Conservation (phyloP, 2,113 vertebrate genomes). For the Motacilla tschutschensis region DNA sequence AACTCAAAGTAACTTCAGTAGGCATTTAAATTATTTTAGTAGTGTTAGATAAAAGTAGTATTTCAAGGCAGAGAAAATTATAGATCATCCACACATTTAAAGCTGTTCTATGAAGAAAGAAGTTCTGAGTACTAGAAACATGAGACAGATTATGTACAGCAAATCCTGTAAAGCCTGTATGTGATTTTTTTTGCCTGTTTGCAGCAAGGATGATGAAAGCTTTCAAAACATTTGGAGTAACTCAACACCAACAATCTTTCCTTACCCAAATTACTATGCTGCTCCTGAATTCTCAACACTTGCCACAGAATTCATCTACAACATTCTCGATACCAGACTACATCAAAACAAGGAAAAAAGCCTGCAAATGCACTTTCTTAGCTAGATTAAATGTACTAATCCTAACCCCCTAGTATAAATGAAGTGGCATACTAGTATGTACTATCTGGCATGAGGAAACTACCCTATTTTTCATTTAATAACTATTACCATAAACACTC, state of each 20-base stretch:
- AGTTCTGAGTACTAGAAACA: background rate
- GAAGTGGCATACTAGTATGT: background rate
- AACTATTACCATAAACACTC: background rate
- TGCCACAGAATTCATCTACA: background rate
- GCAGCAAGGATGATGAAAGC: constrained; percentile 16
- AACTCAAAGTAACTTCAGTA: background rate
- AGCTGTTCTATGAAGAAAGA: background rate
- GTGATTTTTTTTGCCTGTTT: background rate
- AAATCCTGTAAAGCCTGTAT: background rate
- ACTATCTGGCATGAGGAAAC: background rate
- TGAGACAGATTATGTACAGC: background rate
- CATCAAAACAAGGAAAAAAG: background rate
- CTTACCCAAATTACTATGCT: constrained; percentile 16
- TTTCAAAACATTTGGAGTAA: constrained; percentile 56
- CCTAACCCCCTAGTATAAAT: background rate
- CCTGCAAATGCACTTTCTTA: background rate
- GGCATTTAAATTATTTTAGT: background rate
- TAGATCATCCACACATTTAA: background rate
- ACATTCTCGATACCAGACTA: background rate
- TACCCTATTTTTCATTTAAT: background rate
- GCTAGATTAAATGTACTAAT: background rate
- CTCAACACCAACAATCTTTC: constrained; percentile 30
- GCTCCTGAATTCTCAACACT: constrained; percentile 18
- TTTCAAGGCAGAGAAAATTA: background rate
- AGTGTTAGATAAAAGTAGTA: background rate